phyloP scores from a whole-genome alignment of 2,113 vertebrate genomes.

The Xiphorhynchus elegans region DNA sequence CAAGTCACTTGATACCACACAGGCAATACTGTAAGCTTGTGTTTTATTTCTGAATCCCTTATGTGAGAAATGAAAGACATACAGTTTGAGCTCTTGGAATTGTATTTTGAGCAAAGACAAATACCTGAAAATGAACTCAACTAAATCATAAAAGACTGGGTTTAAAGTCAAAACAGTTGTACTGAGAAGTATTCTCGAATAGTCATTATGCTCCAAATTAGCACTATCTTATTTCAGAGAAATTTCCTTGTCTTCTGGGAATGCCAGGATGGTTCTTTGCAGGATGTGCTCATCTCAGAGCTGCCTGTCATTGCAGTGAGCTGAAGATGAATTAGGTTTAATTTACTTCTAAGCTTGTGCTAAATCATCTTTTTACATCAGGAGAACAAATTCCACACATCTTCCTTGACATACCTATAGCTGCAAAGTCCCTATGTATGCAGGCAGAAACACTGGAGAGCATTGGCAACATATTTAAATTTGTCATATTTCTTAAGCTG shows the following conservation, averaged over 20 bases:
- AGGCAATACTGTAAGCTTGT: background rate
- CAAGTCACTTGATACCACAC: background rate
- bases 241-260: background rate
- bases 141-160: background rate
- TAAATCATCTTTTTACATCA: background rate
- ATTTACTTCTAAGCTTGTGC: background rate
- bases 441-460: background rate
- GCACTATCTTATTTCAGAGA: background rate
- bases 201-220: background rate
- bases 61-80: background rate
- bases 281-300: background rate
- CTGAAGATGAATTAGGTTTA: background rate
- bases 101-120: background rate
- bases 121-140: background rate
- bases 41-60: background rate
- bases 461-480: background rate
- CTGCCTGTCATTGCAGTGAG: background rate
- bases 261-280: background rate
- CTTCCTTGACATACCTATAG: background rate
- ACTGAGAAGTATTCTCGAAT: background rate
- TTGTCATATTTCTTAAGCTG: background rate
- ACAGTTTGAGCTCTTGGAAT: background rate
- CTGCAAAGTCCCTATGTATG: background rate
- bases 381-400: background rate
- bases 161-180: background rate